Base-by-base conservation (phyloP, 2,888 invertebrate species). In the Bhutanitis thaidina region DNA sequence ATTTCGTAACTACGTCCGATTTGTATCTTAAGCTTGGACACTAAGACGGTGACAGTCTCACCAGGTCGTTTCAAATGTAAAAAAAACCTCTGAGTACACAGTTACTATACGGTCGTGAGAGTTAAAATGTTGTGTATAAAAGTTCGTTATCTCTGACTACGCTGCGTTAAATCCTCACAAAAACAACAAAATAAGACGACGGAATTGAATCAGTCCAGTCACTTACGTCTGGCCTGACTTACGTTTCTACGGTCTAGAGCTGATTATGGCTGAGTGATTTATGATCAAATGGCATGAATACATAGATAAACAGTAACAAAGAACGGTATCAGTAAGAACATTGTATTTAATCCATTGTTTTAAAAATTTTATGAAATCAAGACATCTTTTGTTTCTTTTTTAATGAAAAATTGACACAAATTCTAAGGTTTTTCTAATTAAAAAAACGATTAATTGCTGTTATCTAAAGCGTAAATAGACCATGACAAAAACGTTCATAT, bases 61-160 rank as follows among this genome's bases (percentile, higher is more conserved):
- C n/a, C n/a, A n/a, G n/a, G n/a, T n/a, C n/a, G n/a, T n/a, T n/a
- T n/a, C n/a, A n/a, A n/a, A n/a, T n/a, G n/a, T n/a, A n/a, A n/a
- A n/a, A n/a, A n/a, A n/a, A n/a, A n/a, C n/a, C n/a, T n/a, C n/a
- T n/a, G n/a, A n/a, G n/a, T n/a, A n/a, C n/a, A n/a, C n/a, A n/a
- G n/a, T n/a, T n/a, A n/a, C n/a, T n/a, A n/a, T n/a, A n/a, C n/a
- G n/a, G n/a, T n/a, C n/a, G n/a, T n/a, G n/a, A n/a, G n/a, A n/a
- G 20, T 20, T 7, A 27, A 27, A 8, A 20, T 38, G 39, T 48
- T 50, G 50, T 40, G 12, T 20, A 30, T 51, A 51, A 51, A 45
- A 51, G 44, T 50, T 34, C 35, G 27, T 7, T 35, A 41, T 48
- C 15, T 39, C 20, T 20, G 20, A 20, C 39, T 41, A 15, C 25